Conservation (phyloP, 1,140 invertebrate genomes). For the Euura lappo region DNA sequence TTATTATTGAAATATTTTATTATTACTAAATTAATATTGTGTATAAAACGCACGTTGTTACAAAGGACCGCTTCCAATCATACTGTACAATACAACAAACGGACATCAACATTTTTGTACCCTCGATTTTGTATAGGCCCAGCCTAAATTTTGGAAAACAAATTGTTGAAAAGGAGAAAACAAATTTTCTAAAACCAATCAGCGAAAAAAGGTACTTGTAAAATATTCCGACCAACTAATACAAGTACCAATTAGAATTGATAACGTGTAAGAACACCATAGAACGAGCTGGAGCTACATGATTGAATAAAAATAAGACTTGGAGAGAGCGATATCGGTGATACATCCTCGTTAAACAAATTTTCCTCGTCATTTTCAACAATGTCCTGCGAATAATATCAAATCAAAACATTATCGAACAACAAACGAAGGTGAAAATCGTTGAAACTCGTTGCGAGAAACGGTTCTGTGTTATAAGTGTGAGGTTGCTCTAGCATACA, state of each 20-base stretch:
- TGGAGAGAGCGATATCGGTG: background rate
- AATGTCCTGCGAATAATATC: too few species aligned
- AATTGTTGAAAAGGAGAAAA: background rate
- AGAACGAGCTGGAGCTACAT: too few species aligned
- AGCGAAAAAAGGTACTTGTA: too few species aligned
- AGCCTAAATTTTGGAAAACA: slow-evolving; percentile 35
- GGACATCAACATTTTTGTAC: slow-evolving; percentile 46
- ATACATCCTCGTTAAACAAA: background rate
- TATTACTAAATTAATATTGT: slow-evolving; percentile 53
- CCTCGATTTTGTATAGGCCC: slow-evolving; percentile 46
- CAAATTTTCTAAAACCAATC: too few species aligned
- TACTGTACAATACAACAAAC: slow-evolving; percentile 41
- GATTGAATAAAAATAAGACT: background rate
- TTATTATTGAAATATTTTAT: slow-evolving; percentile 20
- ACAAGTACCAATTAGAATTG: background rate
- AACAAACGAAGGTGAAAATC: too few species aligned
- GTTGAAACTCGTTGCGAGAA: too few species aligned
- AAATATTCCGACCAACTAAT: too few species aligned
- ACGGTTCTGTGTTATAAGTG: too few species aligned
- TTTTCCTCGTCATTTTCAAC: too few species aligned
- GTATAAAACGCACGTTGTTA: slow-evolving; percentile 56
- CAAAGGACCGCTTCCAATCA: slow-evolving; percentile 43
- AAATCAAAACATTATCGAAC: too few species aligned
- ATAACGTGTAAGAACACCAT: background rate
- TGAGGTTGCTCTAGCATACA: too few species aligned